Conservation (phyloP, 2,888 invertebrate species). For the Lasioglossum vierecki region DNA sequence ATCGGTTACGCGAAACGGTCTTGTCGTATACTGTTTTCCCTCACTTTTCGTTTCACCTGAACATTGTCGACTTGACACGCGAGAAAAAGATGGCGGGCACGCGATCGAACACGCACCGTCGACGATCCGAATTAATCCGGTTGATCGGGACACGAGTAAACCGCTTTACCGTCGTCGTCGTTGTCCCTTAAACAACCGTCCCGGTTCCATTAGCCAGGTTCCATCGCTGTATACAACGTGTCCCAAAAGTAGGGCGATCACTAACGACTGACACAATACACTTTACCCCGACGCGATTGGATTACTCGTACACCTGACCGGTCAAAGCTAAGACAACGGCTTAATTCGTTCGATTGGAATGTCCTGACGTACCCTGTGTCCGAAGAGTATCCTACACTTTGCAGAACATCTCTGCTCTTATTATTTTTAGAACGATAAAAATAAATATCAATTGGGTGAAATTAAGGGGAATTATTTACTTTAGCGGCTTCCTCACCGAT, state of each 20-base stretch:
- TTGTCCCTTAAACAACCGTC: constrained; percentile 16
- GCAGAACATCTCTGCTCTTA: background rate
- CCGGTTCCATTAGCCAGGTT: constrained; percentile 3
- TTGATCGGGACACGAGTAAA: constrained; percentile 2
- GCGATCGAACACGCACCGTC: constrained; percentile 33
- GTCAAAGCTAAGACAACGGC: background rate
- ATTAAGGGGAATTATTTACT: no score
- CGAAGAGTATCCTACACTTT: background rate
- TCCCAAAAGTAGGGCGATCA: background rate
- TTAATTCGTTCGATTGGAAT: background rate
- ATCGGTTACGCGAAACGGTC: constrained; percentile 22
- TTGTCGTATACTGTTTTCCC: background rate
- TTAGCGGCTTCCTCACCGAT: no score
- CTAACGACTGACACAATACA: background rate
- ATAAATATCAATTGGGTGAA: background rate
- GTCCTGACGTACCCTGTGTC: background rate
- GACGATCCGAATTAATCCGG: constrained; percentile 19
- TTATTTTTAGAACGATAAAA: background rate
- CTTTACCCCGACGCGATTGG: background rate
- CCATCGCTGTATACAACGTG: background rate
- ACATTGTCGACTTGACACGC: constrained; percentile 24
- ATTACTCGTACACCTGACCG: background rate
- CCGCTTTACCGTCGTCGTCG: constrained; percentile 23
- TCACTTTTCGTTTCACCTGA: background rate
- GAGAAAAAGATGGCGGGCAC: constrained; percentile 34